A percentile compares a stretch with the other conserved stretches of the same genome.
Evolutionary conservation across 2,797 vertebrate genomes (phyloP).

Genomic region (Alfaro cultratus): DNA sequence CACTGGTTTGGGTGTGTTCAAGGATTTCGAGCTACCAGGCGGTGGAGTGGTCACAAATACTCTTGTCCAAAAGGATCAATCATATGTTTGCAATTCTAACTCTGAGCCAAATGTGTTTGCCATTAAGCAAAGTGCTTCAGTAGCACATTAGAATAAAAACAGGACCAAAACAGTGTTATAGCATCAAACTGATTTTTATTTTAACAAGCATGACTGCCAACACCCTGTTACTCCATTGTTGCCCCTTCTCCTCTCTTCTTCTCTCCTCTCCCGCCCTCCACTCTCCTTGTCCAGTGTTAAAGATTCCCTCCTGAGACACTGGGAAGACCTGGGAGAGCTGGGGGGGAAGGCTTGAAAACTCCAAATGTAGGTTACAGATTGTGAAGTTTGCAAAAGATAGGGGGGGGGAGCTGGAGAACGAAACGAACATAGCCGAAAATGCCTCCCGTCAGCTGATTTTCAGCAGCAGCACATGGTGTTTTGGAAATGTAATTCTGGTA

Average conservation of each 20-base stretch:
- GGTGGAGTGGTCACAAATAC: slow-evolving; percentile 53
- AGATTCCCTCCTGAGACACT: slow-evolving; percentile 32
- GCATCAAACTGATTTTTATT: not conserved
- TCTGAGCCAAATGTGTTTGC: slow-evolving; percentile 56
- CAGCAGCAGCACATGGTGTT: slow-evolving; percentile 42
- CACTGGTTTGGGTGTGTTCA: slow-evolving; percentile 51
- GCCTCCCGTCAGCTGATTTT: slow-evolving; percentile 50
- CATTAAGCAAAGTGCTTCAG: slow-evolving; percentile 55
- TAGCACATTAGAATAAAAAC: slow-evolving; percentile 29
- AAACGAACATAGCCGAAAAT: slow-evolving; percentile 38
- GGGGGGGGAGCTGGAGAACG: slow-evolving; percentile 36
- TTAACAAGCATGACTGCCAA: slow-evolving; percentile 56
- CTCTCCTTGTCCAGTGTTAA: slow-evolving; percentile 27
- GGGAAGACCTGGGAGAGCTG: slow-evolving; percentile 35
- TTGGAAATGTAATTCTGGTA: slow-evolving; percentile 29
- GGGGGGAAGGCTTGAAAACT: slow-evolving; percentile 32
- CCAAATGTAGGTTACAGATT: slow-evolving; percentile 62
- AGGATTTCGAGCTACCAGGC: slow-evolving; percentile 37
- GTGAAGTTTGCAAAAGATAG: slow-evolving; percentile 44
- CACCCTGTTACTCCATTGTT: slow-evolving; percentile 66
- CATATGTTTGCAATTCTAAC: slow-evolving; percentile 48
- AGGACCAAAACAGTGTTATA: not conserved
- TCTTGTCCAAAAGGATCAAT: slow-evolving; percentile 47
- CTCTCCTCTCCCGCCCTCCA: slow-evolving; percentile 21
- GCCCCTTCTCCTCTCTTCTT: slow-evolving; percentile 22